Percentiles rank a stretch among this genome's conserved stretches.
phyloP scores from a whole-genome alignment of 2,113 vertebrate genomes.

The Hyla sarda region DNA sequence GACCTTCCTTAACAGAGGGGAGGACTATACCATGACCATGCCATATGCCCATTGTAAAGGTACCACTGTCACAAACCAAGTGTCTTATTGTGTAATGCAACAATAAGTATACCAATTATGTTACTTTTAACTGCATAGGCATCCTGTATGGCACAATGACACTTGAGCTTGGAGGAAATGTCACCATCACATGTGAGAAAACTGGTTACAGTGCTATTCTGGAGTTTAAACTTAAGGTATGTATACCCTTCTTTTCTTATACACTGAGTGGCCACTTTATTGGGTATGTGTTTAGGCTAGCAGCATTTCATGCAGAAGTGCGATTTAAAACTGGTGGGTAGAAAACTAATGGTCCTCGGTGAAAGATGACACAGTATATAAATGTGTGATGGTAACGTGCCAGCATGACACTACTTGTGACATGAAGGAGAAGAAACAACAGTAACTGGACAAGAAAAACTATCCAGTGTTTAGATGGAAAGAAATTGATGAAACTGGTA shows the following conservation, averaged over 20 bases:
- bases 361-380: background rate
- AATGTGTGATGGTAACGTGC: background rate
- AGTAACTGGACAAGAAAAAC: background rate
- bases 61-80: slow-evolving; percentile 61
- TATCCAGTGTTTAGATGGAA: background rate
- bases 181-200: slow-evolving; percentile 94
- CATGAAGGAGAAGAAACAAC: background rate
- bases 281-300: background rate
- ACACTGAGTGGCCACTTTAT: background rate
- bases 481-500: background rate
- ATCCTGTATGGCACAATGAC: slow-evolving; percentile 98
- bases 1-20: slow-evolving; percentile 92
- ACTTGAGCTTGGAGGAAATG: slow-evolving; percentile 90
- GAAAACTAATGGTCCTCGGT: too few relatives aligned
- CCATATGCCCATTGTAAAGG: slow-evolving; percentile 99
- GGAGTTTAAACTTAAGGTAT: slow-evolving; percentile 97
- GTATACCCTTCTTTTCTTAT: slow-evolving; percentile 42
- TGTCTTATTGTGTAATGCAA: background rate
- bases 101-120: background rate
- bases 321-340: background rate
- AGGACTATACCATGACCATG: slow-evolving; percentile 98
- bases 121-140: slow-evolving; percentile 72
- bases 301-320: background rate
- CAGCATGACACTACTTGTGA: background rate
- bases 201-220: slow-evolving; percentile 95